A percentile compares a stretch with the other conserved stretches of the same genome.
Evolutionary conservation across 2,797 vertebrate species (phyloP).

Genomic region (Gambusia yucatana): DNA sequence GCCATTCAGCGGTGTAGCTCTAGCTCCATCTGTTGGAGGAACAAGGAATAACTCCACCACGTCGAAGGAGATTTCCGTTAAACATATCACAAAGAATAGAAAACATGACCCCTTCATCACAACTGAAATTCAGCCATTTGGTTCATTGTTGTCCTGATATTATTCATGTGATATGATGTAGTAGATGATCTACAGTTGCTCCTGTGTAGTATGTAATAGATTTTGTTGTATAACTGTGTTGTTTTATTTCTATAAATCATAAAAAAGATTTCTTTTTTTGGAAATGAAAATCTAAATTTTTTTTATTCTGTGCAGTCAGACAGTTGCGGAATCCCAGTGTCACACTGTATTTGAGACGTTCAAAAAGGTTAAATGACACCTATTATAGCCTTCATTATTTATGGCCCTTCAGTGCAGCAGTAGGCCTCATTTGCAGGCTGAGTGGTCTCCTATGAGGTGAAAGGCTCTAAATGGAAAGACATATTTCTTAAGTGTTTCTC

Average conservation of each 20-base stretch:
- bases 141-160: not conserved
- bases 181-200: not conserved
- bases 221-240: not conserved
- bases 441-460: constrained; percentile 12
- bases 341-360: not conserved
- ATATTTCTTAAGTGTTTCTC: constrained; percentile 48
- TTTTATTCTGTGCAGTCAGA: not conserved
- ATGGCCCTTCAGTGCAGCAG: constrained; percentile 1
- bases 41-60: not conserved
- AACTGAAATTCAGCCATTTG: constrained; percentile 2
- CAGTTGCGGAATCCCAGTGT: not conserved
- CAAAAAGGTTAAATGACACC: not conserved
- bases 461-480: constrained; percentile 28
- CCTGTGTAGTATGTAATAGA: not conserved
- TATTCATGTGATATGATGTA: not conserved
- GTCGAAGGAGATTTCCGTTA: not conserved
- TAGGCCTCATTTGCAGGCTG: constrained; percentile 13
- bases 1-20: constrained; percentile 47
- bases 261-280: not conserved
- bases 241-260: not conserved
- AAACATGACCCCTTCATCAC: not conserved
- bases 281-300: not conserved
- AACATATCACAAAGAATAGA: constrained; percentile 28
- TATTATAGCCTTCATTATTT: constrained; percentile 1
- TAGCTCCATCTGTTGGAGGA: constrained; percentile 71